Percentiles rank a stretch among this genome's conserved stretches.
These are phyloP conservation scores for Pseudolaguvia tuberculata DNA, from an alignment of 2,113 vertebrate genomes.

Conservation along the genomic window DNA sequence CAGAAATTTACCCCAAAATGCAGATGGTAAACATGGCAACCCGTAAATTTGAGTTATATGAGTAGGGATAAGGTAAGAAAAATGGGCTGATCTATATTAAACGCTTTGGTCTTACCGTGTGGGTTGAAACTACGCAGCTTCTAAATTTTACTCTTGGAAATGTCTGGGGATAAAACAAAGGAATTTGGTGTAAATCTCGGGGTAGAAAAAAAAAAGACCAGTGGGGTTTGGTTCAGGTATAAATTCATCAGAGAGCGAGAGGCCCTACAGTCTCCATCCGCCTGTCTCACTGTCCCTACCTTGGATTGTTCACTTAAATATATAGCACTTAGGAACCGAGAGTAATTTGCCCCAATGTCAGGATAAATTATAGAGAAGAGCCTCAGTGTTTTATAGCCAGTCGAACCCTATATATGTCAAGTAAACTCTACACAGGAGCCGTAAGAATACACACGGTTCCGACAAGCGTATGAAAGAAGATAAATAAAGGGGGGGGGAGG, in stretches of 20 bases:
- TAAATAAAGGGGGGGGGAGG: background rate
- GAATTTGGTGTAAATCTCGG: slow-evolving; percentile 42
- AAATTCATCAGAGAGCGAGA: slow-evolving; percentile 45
- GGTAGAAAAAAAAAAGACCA: slow-evolving; percentile 37
- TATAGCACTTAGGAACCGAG: slow-evolving; percentile 41
- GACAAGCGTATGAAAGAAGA: slow-evolving; percentile 5
- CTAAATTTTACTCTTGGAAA: slow-evolving; percentile 4
- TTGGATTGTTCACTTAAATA: slow-evolving; percentile 42
- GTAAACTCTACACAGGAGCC: slow-evolving; percentile 34
- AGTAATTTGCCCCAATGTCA: slow-evolving; percentile 52
- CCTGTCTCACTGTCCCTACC: slow-evolving; percentile 40
- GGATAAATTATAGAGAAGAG: slow-evolving; percentile 48
- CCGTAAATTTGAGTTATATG: background rate
- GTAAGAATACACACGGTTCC: slow-evolving; percentile 34
- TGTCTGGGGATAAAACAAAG: slow-evolving; percentile 15
- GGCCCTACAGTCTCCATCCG: slow-evolving; percentile 45
- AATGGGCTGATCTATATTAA: background rate
- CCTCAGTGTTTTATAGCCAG: slow-evolving; percentile 41
- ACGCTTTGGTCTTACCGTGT: background rate
- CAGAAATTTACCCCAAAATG: background rate
- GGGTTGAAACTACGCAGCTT: background rate
- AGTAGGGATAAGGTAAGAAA: too few relatives aligned
- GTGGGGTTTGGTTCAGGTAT: slow-evolving; percentile 37
- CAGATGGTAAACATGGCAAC: background rate
- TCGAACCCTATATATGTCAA: slow-evolving; percentile 37